phyloP scores from a whole-genome alignment of 2,113 vertebrate genomes.

The Butastur rufipennis region DNA sequence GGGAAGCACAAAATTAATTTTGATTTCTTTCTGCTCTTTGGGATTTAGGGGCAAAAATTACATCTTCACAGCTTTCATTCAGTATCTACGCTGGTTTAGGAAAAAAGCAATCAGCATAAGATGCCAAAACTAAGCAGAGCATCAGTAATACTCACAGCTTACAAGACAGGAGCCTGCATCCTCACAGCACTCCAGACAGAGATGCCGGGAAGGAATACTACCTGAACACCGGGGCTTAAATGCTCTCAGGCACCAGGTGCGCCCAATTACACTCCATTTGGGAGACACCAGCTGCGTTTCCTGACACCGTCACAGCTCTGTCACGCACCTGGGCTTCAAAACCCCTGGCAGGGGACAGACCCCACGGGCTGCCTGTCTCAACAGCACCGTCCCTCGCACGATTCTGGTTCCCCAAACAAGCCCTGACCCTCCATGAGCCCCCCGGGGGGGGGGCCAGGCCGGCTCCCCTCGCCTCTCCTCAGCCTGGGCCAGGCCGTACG shows the following conservation, averaged over 20 bases:
- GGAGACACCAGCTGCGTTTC: accelerated
- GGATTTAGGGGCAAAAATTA: neutral
- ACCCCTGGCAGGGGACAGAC: accelerated
- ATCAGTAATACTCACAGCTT: accelerated
- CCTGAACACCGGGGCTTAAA: accelerated
- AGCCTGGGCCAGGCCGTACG: accelerated
- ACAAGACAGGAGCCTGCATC: accelerated
- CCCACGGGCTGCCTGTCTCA: accelerated
- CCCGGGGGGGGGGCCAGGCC: neutral
- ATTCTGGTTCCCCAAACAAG: no score
- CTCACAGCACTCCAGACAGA: accelerated
- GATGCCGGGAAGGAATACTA: accelerated
- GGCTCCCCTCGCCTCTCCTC: neutral
- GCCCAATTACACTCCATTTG: accelerated
- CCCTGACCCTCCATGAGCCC: neutral
- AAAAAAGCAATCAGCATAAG: accelerated
- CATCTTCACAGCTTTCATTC: neutral
- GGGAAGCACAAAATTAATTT: neutral
- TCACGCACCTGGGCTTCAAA: neutral
- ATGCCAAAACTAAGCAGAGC: neutral
- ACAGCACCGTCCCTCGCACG: accelerated
- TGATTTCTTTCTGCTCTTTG: neutral
- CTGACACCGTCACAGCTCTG: neutral
- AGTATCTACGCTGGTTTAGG: accelerated
- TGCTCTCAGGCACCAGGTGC: accelerated